Base-by-base conservation (phyloP, 1,140 invertebrate species). In the Drosophila lacteicornis region DNA sequence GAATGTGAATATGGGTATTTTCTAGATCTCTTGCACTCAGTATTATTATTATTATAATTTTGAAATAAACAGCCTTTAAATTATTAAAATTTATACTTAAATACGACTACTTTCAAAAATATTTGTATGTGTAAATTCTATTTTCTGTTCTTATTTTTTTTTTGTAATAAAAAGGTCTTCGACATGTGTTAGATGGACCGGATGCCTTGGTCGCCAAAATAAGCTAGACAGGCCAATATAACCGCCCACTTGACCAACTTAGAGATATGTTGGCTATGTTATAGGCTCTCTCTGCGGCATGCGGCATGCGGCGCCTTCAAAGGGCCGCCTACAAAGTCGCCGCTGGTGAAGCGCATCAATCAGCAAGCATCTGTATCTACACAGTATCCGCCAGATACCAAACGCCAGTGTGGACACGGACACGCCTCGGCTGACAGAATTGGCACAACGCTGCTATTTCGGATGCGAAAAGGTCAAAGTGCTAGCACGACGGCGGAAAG, bases 241-340 rank as follows among this genome's bases (percentile, higher is more conserved):
- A 75, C 57, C 82, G 83, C 82, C 83, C 83, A 87, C 83, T 87
- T 87, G 80, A 88, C 84, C 83, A 87, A 87, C 76, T 75, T 78
- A 50, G 15, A 55, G 71, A 73, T 73, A 83, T 82, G 75, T 33
- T 43, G 61, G 80, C 65, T 70, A 80, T 76, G 61, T 56, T 67
- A 27, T 36, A 51, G 66, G 59, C 59, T 38, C 13, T 61, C 46
- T 38, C n/a, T 19, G 25, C 33, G 3, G 51, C 33, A n/a, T 33
- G 50, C 50, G 50, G 58, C 43, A 55, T 47, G 78, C 82, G 84
- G 80, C 77, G 84, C 80, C 84, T 68, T 87, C 83, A 87, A 87
- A 87, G 85, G 85, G 77, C 65, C 50, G 55, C 61, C 66, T 61
- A 85, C 78, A 85, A 62, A 75, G 78, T 78, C 61, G 83, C 66